A percentile compares a stretch with the other conserved stretches of the same genome.
phyloP scores from a whole-genome alignment of 2,888 invertebrate genomes.

The Torymus aiolomorphi region DNA sequence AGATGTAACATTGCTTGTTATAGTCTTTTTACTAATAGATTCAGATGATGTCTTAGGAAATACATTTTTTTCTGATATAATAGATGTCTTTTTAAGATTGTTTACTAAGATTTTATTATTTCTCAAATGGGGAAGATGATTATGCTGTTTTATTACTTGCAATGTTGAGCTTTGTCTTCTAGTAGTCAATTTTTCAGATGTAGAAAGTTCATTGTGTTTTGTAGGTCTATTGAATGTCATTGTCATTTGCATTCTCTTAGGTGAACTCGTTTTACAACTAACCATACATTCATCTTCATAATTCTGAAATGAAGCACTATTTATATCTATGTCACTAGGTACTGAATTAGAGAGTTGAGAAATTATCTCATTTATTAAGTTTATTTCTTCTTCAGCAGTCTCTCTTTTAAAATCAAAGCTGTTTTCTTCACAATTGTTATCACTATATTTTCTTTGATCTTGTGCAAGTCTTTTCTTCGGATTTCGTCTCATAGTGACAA shows the following conservation, averaged over 20 bases:
- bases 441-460: conserved; percentile 9
- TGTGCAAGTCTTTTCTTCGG: conserved; percentile 25
- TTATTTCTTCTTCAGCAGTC: conserved; percentile 61
- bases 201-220: conserved; percentile 22
- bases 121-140: conserved; percentile 48
- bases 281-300: conserved; percentile 23
- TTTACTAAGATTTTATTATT: conserved; percentile 31
- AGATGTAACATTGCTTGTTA: conserved; percentile 21
- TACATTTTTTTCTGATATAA: conserved; percentile 29
- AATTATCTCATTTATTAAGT: conserved; percentile 66
- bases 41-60: background rate
- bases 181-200: background rate
- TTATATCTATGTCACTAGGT: conserved; percentile 56
- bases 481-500: conserved; percentile 49
- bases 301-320: conserved; percentile 9
- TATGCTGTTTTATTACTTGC: conserved; percentile 49
- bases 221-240: conserved; percentile 52
- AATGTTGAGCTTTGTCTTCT: conserved; percentile 34
- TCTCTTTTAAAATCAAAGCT: conserved; percentile 43
- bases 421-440: background rate
- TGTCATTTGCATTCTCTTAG: conserved; percentile 47
- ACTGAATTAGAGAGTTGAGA: conserved; percentile 64
- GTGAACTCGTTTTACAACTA: conserved; percentile 20
- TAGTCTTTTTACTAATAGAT: background rate
- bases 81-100: conserved; percentile 26